A percentile compares a stretch with the other conserved stretches of the same genome.
Conservation (phyloP, 2,797 vertebrate genomes). For the Sternarchorhynchus goeldii region DNA sequence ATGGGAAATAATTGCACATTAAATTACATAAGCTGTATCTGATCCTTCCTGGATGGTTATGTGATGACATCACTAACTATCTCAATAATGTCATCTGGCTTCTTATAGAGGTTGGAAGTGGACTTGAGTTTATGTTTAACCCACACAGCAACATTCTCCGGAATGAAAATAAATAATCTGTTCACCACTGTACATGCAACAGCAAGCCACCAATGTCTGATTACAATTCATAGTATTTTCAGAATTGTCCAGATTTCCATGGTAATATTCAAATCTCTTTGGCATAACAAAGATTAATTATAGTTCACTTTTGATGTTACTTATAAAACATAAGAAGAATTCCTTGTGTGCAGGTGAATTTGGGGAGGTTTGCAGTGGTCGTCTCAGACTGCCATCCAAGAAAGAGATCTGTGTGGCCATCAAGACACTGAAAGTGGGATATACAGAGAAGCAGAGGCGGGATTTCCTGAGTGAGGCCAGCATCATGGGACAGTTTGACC, state of each 20-base stretch:
- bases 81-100: constrained; percentile 28
- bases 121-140: constrained; percentile 44
- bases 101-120: constrained; percentile 61
- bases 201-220: not conserved
- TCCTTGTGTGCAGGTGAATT: constrained; percentile 83
- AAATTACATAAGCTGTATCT: constrained; percentile 42
- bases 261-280: not conserved
- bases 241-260: not conserved
- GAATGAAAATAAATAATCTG: constrained; percentile 16
- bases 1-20: constrained; percentile 60
- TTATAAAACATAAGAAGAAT: not conserved
- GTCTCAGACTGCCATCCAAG: constrained; percentile 91
- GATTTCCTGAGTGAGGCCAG: constrained; percentile 96
- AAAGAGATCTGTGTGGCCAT: constrained; percentile 98
- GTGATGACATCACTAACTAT: constrained; percentile 64
- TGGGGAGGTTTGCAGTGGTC: constrained; percentile 96
- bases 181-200: not conserved
- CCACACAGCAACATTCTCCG: constrained; percentile 16
- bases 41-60: constrained; percentile 51
- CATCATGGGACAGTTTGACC: constrained; percentile 99
- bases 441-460: constrained; percentile 95
- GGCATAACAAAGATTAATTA: constrained; percentile 1
- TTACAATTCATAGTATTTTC: not conserved
- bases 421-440: constrained; percentile 96
- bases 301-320: not conserved